phyloP scores from a whole-genome alignment of 2,797 vertebrate species.

The Galago senegalensis region DNA sequence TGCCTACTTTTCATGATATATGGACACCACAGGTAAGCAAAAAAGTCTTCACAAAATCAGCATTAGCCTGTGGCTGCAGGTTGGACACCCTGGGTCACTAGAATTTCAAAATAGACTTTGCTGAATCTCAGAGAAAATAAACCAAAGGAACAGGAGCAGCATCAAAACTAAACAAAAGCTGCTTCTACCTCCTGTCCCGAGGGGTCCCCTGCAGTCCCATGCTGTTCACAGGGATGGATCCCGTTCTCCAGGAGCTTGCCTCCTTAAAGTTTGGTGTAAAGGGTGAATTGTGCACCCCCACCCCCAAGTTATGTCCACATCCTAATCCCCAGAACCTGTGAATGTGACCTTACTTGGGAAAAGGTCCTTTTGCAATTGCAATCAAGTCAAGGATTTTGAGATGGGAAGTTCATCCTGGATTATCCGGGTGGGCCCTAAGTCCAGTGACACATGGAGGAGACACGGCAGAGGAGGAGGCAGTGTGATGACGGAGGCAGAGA shows the following conservation, averaged over 20 bases:
- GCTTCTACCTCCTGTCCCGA: background rate
- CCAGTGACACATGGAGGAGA: background rate
- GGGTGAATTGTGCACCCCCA: background rate
- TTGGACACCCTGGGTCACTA: background rate
- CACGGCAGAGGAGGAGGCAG: background rate
- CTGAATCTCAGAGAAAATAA: background rate
- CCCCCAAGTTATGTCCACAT: background rate
- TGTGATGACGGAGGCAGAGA: background rate
- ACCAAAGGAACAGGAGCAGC: background rate
- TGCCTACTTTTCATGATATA: no score
- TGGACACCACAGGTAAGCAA: no score
- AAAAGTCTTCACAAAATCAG: no score
- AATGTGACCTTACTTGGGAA: conserved; percentile 26
- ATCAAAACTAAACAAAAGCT: background rate
- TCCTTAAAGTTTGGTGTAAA: background rate
- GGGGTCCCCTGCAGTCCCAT: background rate
- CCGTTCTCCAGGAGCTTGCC: background rate
- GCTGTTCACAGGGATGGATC: background rate
- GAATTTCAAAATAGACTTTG: background rate
- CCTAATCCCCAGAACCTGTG: background rate
- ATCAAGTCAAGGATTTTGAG: conserved; percentile 57
- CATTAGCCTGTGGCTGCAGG: no score
- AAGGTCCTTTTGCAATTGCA: conserved; percentile 11
- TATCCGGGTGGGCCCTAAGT: background rate
- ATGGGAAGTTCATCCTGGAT: conserved; percentile 38